phyloP scores from a whole-genome alignment of 1,140 invertebrate genomes.

The Drosophila virilis region DNA sequence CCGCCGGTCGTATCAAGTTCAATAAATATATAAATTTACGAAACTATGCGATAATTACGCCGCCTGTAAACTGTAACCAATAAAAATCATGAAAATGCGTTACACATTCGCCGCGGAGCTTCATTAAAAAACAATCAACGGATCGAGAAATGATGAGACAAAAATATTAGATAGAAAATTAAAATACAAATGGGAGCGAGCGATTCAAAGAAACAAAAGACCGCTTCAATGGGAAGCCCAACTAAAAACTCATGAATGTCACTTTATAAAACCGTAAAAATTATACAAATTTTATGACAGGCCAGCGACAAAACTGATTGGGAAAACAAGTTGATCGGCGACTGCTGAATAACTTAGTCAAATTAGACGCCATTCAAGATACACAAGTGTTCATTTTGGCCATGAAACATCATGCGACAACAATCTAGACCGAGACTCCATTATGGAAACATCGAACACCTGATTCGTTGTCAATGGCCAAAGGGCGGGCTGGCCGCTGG shows the following conservation, averaged over 20 bases:
- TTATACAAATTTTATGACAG: conserved; percentile 82
- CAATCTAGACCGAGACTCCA: conserved; percentile 32
- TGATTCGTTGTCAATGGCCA: conserved; percentile 65
- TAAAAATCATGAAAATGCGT: conserved; percentile 77
- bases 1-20: conserved; percentile 23
- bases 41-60: conserved; percentile 58
- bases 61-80: conserved; percentile 71
- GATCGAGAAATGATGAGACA: conserved; percentile 24
- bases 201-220: conserved; percentile 71
- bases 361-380: conserved; percentile 71
- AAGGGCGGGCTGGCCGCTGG: conserved; percentile 34
- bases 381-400: conserved; percentile 28
- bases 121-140: conserved; percentile 77
- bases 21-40: conserved; percentile 18
- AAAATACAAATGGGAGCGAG: conserved; percentile 72
- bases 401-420: conserved; percentile 34
- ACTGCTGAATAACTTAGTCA: conserved; percentile 76
- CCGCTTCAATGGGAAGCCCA: conserved; percentile 49
- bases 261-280: conserved; percentile 76
- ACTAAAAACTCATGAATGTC: conserved; percentile 74
- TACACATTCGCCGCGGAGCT: conserved; percentile 63
- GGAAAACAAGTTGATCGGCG: conserved; percentile 74
- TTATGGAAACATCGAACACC: conserved; percentile 55
- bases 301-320: conserved; percentile 77
- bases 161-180: conserved; percentile 45